Conservation (phyloP, 2,113 vertebrate species). For the Triplophysa siluroides region DNA sequence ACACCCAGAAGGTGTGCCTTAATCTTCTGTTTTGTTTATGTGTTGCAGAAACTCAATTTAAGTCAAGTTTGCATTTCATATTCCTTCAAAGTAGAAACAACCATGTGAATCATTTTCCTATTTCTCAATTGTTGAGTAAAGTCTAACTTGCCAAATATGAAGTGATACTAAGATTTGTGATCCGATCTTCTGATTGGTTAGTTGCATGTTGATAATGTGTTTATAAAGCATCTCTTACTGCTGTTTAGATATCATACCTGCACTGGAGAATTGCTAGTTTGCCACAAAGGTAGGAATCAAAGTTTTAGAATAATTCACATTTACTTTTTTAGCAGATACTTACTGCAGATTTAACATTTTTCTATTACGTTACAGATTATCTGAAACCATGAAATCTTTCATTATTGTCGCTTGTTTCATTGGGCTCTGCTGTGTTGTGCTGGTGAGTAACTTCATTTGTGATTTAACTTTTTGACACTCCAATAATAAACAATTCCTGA, state of each 20-base stretch:
- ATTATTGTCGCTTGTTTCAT: not conserved
- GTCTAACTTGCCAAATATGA: not conserved
- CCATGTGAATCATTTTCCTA: not conserved
- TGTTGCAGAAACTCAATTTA: not conserved
- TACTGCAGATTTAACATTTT: not conserved
- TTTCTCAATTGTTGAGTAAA: conserved; percentile 35
- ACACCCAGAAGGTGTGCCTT: not conserved
- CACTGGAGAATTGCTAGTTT: not conserved
- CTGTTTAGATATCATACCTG: conserved; percentile 3
- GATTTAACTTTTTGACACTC: not conserved
- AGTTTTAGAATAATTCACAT: not conserved
- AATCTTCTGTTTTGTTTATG: conserved; percentile 22
- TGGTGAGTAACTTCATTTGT: not conserved
- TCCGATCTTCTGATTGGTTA: conserved; percentile 1
- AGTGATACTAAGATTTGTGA: not conserved
- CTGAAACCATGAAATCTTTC: conserved; percentile 20
- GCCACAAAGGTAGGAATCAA: not conserved
- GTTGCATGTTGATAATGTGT: not conserved
- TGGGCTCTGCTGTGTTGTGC: conserved; percentile 13
- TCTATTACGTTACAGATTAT: not conserved
- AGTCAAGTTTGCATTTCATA: not conserved
- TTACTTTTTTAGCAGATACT: not conserved
- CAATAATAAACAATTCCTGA: not conserved
- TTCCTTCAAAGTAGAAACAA: not conserved
- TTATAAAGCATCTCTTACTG: not conserved